phyloP scores from a whole-genome alignment of 2,797 vertebrate genomes.

The Sebastes goodei region DNA sequence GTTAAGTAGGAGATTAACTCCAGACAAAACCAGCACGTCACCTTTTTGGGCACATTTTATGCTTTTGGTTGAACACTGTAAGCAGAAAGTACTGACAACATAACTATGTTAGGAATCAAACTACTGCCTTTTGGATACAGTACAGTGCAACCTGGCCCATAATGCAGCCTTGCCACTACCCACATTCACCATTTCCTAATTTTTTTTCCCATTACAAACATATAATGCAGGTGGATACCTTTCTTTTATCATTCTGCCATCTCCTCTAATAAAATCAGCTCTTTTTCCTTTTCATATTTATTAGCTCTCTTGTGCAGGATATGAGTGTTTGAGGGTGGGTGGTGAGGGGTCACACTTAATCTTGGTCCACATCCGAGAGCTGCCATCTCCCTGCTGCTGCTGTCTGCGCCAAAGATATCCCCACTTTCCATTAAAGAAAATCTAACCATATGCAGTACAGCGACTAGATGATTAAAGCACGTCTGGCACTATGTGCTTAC shows the following conservation, averaged over 20 bases:
- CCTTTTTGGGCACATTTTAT: neutral
- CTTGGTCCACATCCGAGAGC: neutral
- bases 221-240: neutral
- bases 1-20: too few relatives aligned
- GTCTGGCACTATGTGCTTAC: neutral
- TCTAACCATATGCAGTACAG: neutral
- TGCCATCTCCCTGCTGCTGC: neutral
- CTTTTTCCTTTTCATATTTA: slow-evolving; percentile 1
- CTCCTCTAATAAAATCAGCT: neutral
- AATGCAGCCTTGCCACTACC: neutral
- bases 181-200: neutral
- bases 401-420: neutral
- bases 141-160: neutral
- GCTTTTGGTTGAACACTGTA: neutral
- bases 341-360: neutral
- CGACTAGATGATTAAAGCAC: slow-evolving; percentile 2
- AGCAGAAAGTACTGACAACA: neutral
- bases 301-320: neutral
- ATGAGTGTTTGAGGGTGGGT: neutral
- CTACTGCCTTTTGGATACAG: neutral
- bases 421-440: neutral
- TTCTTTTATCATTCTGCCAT: slow-evolving; percentile 1
- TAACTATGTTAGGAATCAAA: neutral
- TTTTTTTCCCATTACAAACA: neutral
- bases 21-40: too few relatives aligned